Evolutionary conservation across 2,888 invertebrate species (phyloP).

Genomic region (Acronicta alni): DNA sequence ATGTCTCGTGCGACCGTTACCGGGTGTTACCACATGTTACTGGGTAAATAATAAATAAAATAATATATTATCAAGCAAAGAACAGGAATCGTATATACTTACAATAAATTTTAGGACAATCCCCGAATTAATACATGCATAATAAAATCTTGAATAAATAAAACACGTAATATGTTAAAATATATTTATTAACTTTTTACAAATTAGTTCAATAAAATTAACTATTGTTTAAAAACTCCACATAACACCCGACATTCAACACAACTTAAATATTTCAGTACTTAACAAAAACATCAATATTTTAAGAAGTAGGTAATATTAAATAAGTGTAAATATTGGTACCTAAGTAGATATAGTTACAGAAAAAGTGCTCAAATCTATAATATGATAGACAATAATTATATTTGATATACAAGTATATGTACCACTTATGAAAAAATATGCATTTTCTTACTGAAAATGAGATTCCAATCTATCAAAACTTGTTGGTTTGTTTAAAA

Average conservation of each 20-base stretch:
- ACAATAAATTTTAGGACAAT: no score
- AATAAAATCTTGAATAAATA: background rate
- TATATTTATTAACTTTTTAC: slow-evolving; percentile 85
- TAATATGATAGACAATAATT: slow-evolving; percentile 7
- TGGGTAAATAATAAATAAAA: no score
- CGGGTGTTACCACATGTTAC: no score
- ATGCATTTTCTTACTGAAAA: background rate
- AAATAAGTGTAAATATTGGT: slow-evolving; percentile 43
- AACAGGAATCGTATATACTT: no score
- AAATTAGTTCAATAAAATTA: slow-evolving; percentile 77
- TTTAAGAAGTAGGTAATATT: slow-evolving; percentile 41
- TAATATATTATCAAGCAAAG: no score
- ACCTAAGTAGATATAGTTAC: slow-evolving; percentile 29
- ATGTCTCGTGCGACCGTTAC: no score
- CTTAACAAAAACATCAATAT: slow-evolving; percentile 64
- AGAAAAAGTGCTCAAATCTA: slow-evolving; percentile 39
- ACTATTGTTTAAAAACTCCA: slow-evolving; percentile 72
- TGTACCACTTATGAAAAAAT: background rate
- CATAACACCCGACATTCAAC: slow-evolving; percentile 68
- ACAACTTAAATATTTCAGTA: slow-evolving; percentile 71
- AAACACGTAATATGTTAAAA: slow-evolving; percentile 73
- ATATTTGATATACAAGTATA: slow-evolving; percentile 9
- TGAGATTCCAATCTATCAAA: slow-evolving; percentile 9
- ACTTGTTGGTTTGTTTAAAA: background rate
- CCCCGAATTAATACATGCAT: no score